A percentile compares a stretch with the other conserved stretches of the same genome.
Conservation (phyloP, 1,140 invertebrate species). For the Drosophila funebris region DNA sequence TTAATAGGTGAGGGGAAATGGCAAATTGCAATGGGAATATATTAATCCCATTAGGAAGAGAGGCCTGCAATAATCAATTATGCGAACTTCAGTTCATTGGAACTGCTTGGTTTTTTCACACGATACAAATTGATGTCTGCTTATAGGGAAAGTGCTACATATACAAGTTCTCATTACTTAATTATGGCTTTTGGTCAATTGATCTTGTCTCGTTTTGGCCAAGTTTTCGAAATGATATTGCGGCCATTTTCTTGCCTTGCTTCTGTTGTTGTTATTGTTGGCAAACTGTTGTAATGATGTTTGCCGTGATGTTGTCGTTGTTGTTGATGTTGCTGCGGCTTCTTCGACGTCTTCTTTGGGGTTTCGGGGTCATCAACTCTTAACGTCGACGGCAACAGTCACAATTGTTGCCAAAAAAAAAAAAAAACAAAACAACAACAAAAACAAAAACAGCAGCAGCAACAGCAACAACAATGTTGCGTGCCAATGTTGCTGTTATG, state of each 20-base stretch:
- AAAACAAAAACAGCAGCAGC: too few species aligned
- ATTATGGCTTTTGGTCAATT: slow-evolving; percentile 22
- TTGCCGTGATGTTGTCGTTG: slow-evolving; percentile 13
- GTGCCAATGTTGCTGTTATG: slow-evolving; percentile 23
- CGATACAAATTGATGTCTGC: neutral
- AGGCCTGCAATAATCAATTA: too few species aligned
- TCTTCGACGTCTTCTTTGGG: slow-evolving; percentile 51
- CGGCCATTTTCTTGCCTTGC: slow-evolving; percentile 14
- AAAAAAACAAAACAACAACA: slow-evolving; percentile 10
- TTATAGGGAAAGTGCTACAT: slow-evolving; percentile 6
- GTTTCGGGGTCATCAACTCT: slow-evolving; percentile 69
- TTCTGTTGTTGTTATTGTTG: slow-evolving; percentile 32
- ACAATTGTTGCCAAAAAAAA: slow-evolving; percentile 39
- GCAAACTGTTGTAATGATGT: slow-evolving; percentile 45
- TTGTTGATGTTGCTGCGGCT: slow-evolving; percentile 17
- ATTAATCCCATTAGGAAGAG: too few species aligned
- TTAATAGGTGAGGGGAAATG: too few species aligned
- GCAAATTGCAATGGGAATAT: too few species aligned
- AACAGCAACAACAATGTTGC: slow-evolving; percentile 29
- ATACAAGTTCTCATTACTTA: slow-evolving; percentile 16
- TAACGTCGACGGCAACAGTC: slow-evolving; percentile 10
- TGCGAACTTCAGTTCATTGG: too few species aligned
- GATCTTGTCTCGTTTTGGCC: slow-evolving; percentile 1
- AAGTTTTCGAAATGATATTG: slow-evolving; percentile 38
- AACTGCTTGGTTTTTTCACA: neutral